Conservation (phyloP, 2,888 invertebrate genomes). For the Tenthredo distinguenda region DNA sequence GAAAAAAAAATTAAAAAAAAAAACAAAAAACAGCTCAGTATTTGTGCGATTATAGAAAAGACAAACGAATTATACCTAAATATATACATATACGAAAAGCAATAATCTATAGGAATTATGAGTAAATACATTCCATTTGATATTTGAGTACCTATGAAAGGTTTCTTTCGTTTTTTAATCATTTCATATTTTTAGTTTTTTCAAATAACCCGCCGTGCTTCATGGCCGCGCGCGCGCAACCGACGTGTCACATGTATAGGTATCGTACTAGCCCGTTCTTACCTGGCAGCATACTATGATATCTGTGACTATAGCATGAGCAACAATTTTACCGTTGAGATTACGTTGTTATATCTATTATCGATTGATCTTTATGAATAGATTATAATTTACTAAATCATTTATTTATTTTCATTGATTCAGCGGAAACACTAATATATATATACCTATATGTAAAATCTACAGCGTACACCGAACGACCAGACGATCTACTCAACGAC, state of each 20-base stretch:
- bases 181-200: neutral
- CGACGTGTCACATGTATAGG: neutral
- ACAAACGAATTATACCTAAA: conserved; percentile 25
- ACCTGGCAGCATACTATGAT: neutral
- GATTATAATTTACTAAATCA: neutral
- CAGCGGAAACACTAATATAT: neutral
- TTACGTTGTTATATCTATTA: neutral
- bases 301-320: neutral
- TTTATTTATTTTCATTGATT: neutral
- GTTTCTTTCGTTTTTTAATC: neutral
- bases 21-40: neutral
- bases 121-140: neutral
- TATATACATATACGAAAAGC: conserved; percentile 57
- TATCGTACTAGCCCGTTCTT: neutral
- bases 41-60: conserved; percentile 7
- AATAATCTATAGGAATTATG: conserved; percentile 47
- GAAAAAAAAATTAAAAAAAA: conserved; percentile 32
- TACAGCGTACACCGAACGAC: conserved; percentile 10
- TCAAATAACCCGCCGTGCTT: neutral
- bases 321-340: neutral
- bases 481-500: conserved; percentile 19
- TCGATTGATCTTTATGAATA: neutral
- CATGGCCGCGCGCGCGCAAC: neutral
- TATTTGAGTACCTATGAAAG: neutral
- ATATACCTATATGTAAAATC: neutral